These are phyloP conservation scores for Hyperoplus immaculatus DNA, from an alignment of 2,797 vertebrate species.

Conservation along the genomic window DNA sequence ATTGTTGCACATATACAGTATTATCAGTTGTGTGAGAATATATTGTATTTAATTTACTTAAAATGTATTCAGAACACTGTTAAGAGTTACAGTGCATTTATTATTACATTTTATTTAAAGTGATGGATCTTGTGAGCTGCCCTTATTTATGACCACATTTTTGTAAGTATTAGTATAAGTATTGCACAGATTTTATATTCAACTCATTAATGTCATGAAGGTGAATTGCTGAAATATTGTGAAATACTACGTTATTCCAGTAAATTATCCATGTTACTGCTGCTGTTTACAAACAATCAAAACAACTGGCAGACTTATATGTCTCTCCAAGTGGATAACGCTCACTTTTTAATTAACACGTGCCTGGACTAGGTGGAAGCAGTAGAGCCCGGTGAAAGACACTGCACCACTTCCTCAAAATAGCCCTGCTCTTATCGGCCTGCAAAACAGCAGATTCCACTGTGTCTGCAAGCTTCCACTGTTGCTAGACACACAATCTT, in stretches of 20 bases:
- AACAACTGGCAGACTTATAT: background rate
- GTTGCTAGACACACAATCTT: conserved; percentile 10
- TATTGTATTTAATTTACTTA: background rate
- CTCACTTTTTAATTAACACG: conserved; percentile 51
- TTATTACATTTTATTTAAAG: no score
- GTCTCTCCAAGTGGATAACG: background rate
- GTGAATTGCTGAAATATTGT: background rate
- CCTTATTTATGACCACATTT: no score
- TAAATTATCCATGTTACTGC: background rate
- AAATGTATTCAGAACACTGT: conserved; percentile 1
- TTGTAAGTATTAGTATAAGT: no score
- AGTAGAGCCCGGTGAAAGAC: conserved; percentile 47
- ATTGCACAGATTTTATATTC: no score
- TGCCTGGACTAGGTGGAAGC: conserved; percentile 24
- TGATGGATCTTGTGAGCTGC: no score
- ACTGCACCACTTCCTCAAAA: conserved; percentile 59
- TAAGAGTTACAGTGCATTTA: background rate
- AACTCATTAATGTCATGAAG: no score
- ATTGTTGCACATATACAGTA: background rate
- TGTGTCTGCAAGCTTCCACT: conserved; percentile 36
- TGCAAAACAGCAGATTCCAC: conserved; percentile 42
- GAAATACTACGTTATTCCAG: background rate
- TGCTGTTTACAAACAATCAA: background rate
- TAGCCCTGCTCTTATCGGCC: conserved; percentile 60
- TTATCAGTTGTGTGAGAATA: background rate